A percentile compares a stretch with the other conserved stretches of the same genome.
phyloP scores from a whole-genome alignment of 2,113 vertebrate species.

The Symphodus melops region DNA sequence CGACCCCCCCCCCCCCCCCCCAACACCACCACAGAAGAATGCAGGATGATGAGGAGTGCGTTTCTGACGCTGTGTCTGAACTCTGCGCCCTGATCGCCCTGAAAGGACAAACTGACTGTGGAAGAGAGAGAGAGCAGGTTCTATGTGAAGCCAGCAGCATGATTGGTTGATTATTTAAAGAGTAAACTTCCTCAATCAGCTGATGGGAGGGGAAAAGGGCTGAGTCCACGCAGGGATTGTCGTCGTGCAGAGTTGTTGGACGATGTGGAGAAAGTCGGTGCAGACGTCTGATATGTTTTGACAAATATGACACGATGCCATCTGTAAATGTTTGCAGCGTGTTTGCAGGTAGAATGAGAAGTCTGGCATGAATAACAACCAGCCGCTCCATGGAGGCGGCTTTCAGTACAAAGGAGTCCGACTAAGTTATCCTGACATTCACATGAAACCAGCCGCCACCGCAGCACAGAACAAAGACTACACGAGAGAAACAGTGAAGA shows the following conservation, averaged over 20 bases:
- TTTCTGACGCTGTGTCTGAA: too few species aligned
- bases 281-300: background rate
- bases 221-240: background rate
- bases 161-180: too few species aligned
- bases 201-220: background rate
- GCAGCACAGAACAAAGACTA: constrained; percentile 32
- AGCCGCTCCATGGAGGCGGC: constrained; percentile 5
- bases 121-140: too few species aligned
- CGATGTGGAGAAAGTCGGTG: constrained; percentile 7
- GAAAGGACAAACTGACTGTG: too few species aligned
- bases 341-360: constrained; percentile 8
- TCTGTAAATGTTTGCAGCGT: background rate
- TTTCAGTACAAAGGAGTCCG: constrained; percentile 20
- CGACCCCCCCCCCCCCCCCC: too few species aligned
- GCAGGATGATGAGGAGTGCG: too few species aligned
- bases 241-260: background rate
- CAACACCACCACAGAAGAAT: too few species aligned
- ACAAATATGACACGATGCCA: background rate
- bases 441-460: constrained; percentile 28
- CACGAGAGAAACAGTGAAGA: constrained; percentile 21
- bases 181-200: too few species aligned
- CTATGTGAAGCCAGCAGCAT: too few species aligned
- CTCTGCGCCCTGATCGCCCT: too few species aligned
- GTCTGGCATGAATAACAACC: background rate
- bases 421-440: constrained; percentile 41